A percentile compares a stretch with the other conserved stretches of the same genome.
phyloP scores from a whole-genome alignment of 2,797 vertebrate genomes.

The Strix occidentalis region DNA sequence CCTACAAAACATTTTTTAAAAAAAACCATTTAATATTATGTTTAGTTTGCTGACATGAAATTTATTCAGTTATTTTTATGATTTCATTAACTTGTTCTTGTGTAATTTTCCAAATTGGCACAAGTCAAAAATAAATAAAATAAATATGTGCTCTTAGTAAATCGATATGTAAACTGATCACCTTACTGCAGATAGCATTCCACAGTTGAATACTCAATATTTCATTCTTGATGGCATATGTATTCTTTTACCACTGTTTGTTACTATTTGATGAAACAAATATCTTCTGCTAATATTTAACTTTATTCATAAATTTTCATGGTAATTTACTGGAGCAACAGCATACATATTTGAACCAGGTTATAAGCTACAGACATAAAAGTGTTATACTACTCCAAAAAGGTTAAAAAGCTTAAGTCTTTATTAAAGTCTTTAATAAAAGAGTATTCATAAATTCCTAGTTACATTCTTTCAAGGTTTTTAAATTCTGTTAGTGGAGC shows the following conservation, averaged over 20 bases:
- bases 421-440: background rate
- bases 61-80: background rate
- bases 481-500: background rate
- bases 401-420: background rate
- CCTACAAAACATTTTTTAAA: background rate
- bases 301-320: background rate
- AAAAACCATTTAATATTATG: background rate
- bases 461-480: background rate
- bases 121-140: background rate
- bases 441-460: background rate
- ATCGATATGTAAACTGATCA: background rate
- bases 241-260: background rate
- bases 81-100: background rate
- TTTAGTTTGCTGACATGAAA: background rate
- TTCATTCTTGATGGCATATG: background rate
- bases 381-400: background rate
- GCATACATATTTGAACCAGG: background rate
- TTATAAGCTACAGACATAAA: background rate
- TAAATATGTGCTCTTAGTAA: background rate
- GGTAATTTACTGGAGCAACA: background rate
- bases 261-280: background rate
- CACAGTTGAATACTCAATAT: background rate
- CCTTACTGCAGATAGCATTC: background rate
- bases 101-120: background rate
- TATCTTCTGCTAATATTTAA: background rate